Evolutionary conservation across 2,113 vertebrate species (phyloP).

Genomic region (Nestor notabilis): DNA sequence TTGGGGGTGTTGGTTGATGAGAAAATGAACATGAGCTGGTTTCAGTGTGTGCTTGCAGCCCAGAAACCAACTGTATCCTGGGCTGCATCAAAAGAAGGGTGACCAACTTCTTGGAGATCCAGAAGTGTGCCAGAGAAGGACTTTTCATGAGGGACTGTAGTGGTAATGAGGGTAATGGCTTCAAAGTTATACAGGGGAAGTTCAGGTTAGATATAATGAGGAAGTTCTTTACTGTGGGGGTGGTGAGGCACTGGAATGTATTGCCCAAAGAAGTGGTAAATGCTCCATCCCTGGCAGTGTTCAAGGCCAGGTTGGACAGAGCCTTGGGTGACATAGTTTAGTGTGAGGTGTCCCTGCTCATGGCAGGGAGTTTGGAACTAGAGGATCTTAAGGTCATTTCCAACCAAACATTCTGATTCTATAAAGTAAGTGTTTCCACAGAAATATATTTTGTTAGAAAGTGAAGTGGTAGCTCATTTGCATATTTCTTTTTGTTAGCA

Average conservation of each 20-base stretch:
- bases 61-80: background rate
- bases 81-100: background rate
- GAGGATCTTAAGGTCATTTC: background rate
- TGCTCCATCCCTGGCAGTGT: background rate
- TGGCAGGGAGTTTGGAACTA: background rate
- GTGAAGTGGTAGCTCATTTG: constrained; percentile 71
- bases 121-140: background rate
- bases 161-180: background rate
- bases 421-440: constrained; percentile 74
- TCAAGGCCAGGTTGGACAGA: background rate
- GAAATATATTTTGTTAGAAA: constrained; percentile 76
- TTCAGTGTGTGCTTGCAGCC: background rate
- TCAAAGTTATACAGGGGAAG: background rate
- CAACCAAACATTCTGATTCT: background rate
- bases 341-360: background rate
- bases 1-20: too few species aligned
- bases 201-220: background rate
- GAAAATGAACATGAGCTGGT: too few species aligned
- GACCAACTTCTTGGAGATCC: background rate
- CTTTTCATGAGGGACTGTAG: background rate
- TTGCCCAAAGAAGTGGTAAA: background rate
- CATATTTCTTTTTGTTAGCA: constrained; percentile 72
- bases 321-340: background rate
- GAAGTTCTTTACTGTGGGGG: background rate
- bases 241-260: background rate